These are phyloP conservation scores for Syngnathus acus DNA, from an alignment of 2,797 vertebrate genomes.

Conservation along the genomic window DNA sequence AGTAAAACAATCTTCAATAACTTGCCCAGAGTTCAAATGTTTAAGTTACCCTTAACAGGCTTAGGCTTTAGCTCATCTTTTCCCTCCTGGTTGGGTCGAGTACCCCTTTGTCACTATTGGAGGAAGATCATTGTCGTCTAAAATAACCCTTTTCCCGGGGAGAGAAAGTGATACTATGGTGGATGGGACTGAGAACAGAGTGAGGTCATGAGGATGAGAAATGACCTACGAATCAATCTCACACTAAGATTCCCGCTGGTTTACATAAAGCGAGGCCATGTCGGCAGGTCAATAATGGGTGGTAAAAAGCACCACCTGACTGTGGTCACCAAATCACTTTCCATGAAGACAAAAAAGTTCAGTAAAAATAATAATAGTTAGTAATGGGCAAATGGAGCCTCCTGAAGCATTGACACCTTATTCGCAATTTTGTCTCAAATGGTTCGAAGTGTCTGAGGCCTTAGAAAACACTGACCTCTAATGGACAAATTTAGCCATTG, in stretches of 20 bases:
- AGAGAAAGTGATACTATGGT: conserved; percentile 61
- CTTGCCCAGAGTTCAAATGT: background rate
- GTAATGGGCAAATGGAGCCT: no score
- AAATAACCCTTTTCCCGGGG: conserved; percentile 65
- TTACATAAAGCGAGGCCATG: conserved; percentile 11
- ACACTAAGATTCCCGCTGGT: conserved; percentile 37
- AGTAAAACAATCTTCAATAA: background rate
- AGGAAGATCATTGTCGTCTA: conserved; percentile 59
- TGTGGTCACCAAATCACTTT: no score
- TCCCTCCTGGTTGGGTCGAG: background rate
- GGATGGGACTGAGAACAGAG: conserved; percentile 71
- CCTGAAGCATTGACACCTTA: no score
- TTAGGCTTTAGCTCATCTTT: background rate
- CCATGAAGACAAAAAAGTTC: no score
- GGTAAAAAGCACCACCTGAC: no score
- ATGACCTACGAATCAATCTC: conserved; percentile 46
- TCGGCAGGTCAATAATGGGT: background rate
- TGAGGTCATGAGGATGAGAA: conserved; percentile 74
- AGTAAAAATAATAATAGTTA: no score
- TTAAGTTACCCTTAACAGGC: background rate
- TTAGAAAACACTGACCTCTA: no score
- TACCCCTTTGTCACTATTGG: conserved; percentile 29
- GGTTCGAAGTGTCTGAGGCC: no score
- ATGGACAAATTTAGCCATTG: no score
- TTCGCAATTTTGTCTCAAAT: no score